A percentile compares a stretch with the other conserved stretches of the same genome.
Evolutionary conservation across 2,113 vertebrate species (phyloP).

Genomic region (Pangasianodon gigas): DNA sequence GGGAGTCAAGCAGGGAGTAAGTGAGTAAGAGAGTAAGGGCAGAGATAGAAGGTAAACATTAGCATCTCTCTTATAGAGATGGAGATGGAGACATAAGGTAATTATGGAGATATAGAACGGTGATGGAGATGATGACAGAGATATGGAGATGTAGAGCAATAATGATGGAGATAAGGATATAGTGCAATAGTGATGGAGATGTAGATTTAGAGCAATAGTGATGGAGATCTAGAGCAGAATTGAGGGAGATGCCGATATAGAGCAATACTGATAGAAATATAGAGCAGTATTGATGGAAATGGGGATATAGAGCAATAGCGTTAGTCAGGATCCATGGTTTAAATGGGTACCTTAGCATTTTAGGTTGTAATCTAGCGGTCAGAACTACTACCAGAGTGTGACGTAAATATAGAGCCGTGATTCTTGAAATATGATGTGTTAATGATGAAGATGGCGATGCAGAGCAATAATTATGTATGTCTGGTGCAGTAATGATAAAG

Average conservation of each 20-base stretch:
- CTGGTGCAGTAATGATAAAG: background rate
- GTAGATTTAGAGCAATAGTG: background rate
- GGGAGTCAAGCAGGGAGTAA: background rate
- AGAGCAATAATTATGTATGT: background rate
- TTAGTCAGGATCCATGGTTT: background rate
- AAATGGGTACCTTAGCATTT: background rate
- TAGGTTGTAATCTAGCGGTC: background rate
- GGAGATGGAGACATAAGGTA: background rate
- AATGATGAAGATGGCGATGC: background rate
- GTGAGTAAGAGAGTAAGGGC: background rate
- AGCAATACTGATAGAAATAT: background rate
- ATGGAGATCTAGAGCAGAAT: background rate
- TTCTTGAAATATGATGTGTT: background rate
- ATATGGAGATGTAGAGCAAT: background rate
- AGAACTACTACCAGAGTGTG: background rate
- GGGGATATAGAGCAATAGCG: background rate
- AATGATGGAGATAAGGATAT: background rate
- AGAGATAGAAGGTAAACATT: background rate
- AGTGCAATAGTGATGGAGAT: background rate
- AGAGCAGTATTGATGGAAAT: background rate
- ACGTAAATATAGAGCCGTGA: background rate
- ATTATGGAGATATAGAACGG: background rate
- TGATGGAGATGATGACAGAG: background rate
- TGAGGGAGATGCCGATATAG: background rate
- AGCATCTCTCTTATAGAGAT: conserved; percentile 3